Base-by-base conservation (phyloP, 2,888 invertebrate species). In the Hermodice carunculata region DNA sequence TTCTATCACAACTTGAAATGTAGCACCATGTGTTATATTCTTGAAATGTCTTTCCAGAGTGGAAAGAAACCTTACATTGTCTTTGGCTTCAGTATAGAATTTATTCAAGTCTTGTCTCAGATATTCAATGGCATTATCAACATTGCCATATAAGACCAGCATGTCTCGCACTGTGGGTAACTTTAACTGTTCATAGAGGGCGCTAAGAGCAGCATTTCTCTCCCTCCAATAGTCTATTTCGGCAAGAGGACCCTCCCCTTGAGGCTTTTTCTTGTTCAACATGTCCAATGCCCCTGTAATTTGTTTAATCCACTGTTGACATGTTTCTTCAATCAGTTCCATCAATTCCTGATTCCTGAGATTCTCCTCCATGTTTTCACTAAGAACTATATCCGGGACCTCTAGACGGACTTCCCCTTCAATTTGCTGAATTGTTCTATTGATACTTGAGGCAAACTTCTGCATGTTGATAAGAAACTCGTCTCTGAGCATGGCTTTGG, bases 181-280 rank as follows among this genome's bases (percentile, higher is more conserved):
- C 79, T 93, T 66, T 6, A 96, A 86, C 81, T 96, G 94, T 76
- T 96, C 95, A 26, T 92, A 90, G 0, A 95, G 86, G 29, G 92
- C 88, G 62, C 94, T 93, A 26, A 95, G 87, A 59, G 92, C 92
- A 0, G 91, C 90, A 81, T 94, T 92, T 69, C 92, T 89, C 77
- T 93, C 92, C 57, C 92, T 90, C 96, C 96, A 96, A 77, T 93
- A 93, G 67, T 92, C 91, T 79, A 93, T 93, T 82, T 95, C 95
- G 0, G 93, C 91, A 60, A 95, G 89, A 0, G 95, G 95, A 0
- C 93, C 93, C 65, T 91, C 90, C 0, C 92, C 93, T 49, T 90
- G 89, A 4, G 81, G 82, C 11, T 70, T 67, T 62, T 82, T 84
- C 69, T 83, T 81, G 60, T 82, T 69, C 66, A 81, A 78, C 2